These are phyloP conservation scores for Dicentrarchus labrax DNA, from an alignment of 2,113 vertebrate species.

Conservation along the genomic window DNA sequence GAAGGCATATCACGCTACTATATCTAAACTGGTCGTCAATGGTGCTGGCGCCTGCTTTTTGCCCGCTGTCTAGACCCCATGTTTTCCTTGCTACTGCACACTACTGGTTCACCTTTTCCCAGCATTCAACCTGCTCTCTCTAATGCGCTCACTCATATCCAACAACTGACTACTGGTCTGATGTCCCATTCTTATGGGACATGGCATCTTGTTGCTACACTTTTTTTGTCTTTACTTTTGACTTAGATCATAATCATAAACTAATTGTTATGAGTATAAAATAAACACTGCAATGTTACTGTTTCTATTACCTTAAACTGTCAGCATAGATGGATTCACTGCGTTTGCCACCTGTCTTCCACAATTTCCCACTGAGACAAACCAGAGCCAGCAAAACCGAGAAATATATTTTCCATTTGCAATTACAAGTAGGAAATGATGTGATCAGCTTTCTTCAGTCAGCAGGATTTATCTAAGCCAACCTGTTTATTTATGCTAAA, in stretches of 20 bases:
- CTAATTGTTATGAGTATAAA: not conserved
- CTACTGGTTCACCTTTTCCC: conserved; percentile 26
- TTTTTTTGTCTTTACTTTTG: too few species aligned
- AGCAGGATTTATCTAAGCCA: not conserved
- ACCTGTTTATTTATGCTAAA: too few species aligned
- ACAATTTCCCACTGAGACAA: conserved; percentile 11
- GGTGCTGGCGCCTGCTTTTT: conserved; percentile 66
- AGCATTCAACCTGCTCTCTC: conserved; percentile 29
- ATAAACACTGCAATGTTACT: not conserved
- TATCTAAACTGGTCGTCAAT: conserved; percentile 70
- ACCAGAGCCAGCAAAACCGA: conserved; percentile 35
- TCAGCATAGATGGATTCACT: conserved; percentile 17
- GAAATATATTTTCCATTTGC: conserved; percentile 25
- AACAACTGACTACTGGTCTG: not conserved
- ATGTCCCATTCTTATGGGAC: not conserved
- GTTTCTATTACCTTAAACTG: conserved; percentile 28
- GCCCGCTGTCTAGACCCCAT: conserved; percentile 50
- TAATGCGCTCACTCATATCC: not conserved
- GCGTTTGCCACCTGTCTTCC: conserved; percentile 43
- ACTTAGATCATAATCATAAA: too few species aligned
- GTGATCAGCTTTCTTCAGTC: conserved; percentile 34
- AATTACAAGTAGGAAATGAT: conserved; percentile 29
- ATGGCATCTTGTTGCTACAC: not conserved
- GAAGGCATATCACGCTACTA: conserved; percentile 70
- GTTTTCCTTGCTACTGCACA: conserved; percentile 30